Evolutionary conservation across 2,797 vertebrate genomes (phyloP).

Genomic region (Coregonus suidteri): DNA sequence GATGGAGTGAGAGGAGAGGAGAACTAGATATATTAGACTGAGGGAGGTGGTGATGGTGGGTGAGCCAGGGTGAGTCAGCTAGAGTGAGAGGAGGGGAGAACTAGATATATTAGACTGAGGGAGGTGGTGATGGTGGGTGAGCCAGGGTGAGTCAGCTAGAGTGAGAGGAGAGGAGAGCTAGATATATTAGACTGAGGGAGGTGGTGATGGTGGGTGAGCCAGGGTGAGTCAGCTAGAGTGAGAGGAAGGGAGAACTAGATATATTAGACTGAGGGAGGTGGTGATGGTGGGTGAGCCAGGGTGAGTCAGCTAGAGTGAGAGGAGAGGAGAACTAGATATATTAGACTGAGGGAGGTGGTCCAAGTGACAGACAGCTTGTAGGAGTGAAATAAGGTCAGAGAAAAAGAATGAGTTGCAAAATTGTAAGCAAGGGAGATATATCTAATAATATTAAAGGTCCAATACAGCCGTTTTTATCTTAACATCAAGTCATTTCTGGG

Average conservation of each 20-base stretch:
- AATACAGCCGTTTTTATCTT: too few relatives aligned
- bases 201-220: neutral
- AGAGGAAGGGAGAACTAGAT: too few relatives aligned
- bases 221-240: neutral
- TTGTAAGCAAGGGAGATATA: neutral
- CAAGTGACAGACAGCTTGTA: too few relatives aligned
- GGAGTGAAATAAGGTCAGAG: neutral
- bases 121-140: neutral
- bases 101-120: neutral
- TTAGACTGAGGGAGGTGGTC: too few relatives aligned
- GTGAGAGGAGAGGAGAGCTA: too few relatives aligned
- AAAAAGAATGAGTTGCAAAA: neutral
- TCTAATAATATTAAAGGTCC: too few relatives aligned
- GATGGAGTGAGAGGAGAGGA: neutral
- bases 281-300: neutral
- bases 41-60: neutral
- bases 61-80: neutral
- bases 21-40: too few relatives aligned
- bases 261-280: too few relatives aligned
- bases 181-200: neutral
- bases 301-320: too few relatives aligned
- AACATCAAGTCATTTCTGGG: too few relatives aligned
- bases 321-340: too few relatives aligned
- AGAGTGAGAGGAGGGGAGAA: too few relatives aligned
- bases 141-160: neutral